phyloP scores from a whole-genome alignment of 2,113 vertebrate genomes.

The Platysternon megacephalum region DNA sequence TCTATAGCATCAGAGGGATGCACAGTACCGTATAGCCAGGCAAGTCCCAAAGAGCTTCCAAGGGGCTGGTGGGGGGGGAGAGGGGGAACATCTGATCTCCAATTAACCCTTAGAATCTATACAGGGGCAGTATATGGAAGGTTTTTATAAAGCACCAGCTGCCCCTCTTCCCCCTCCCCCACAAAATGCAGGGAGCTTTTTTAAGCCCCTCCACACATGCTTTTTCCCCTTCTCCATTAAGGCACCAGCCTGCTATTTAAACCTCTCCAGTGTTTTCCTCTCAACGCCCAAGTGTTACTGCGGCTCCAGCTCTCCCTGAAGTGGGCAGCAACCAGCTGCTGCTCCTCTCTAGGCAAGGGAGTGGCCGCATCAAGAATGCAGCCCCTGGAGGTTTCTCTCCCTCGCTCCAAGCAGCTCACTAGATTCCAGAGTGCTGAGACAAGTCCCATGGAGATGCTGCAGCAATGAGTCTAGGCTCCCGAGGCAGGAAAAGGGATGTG shows the following conservation, averaged over 20 bases:
- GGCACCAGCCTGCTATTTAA: background rate
- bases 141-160: background rate
- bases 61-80: background rate
- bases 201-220: background rate
- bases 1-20: background rate
- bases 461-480: constrained; percentile 39
- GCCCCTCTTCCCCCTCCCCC: no score
- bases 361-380: constrained; percentile 51
- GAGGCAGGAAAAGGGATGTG: background rate
- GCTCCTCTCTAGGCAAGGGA: background rate
- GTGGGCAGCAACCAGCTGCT: background rate
- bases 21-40: constrained; percentile 25
- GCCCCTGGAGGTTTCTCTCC: constrained; percentile 50
- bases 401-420: constrained; percentile 46
- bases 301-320: background rate
- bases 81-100: no score
- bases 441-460: constrained; percentile 59
- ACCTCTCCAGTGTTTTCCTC: background rate
- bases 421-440: constrained; percentile 82
- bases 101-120: background rate
- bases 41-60: accelerated
- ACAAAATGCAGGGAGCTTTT: background rate
- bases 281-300: accelerated
- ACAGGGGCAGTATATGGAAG: background rate
- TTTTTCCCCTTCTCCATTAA: background rate